Percentiles rank a stretch among this genome's conserved stretches.
Evolutionary conservation across 2,797 vertebrate genomes (phyloP).

Genomic region (Coluber constrictor): DNA sequence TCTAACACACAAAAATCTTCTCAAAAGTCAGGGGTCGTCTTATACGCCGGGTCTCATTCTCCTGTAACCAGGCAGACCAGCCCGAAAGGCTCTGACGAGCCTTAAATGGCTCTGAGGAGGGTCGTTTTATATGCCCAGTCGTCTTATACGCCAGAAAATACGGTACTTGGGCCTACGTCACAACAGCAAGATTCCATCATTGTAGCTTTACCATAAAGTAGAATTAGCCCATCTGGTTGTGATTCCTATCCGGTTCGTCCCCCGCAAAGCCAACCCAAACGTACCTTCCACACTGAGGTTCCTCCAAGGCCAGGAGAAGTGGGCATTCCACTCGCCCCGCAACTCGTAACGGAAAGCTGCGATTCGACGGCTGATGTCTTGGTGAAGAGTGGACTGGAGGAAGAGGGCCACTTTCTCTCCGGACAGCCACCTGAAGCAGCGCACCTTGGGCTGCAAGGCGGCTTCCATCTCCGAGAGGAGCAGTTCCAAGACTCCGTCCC

Average conservation of each 20-base stretch:
- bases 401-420: constrained; percentile 84
- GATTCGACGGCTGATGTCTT: constrained; percentile 88
- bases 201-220: background rate
- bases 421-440: constrained; percentile 81
- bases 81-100: no score
- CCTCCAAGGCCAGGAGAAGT: constrained; percentile 71
- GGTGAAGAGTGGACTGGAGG: constrained; percentile 87
- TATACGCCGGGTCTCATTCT: no score
- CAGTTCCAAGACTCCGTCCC: constrained; percentile 81
- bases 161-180: no score
- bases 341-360: constrained; percentile 88
- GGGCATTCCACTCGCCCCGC: constrained; percentile 77
- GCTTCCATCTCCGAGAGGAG: constrained; percentile 78
- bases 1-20: no score
- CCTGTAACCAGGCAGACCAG: no score
- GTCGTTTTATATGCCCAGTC: no score
- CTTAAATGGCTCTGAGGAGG: no score
- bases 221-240: background rate
- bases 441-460: constrained; percentile 65
- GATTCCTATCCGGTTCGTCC: no score
- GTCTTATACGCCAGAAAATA: no score
- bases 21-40: no score
- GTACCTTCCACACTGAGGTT: constrained; percentile 72
- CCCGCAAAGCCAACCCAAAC: no score
- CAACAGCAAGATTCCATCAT: background rate